These are phyloP conservation scores for Falco columbarius DNA, from an alignment of 2,797 vertebrate genomes.

Conservation along the genomic window DNA sequence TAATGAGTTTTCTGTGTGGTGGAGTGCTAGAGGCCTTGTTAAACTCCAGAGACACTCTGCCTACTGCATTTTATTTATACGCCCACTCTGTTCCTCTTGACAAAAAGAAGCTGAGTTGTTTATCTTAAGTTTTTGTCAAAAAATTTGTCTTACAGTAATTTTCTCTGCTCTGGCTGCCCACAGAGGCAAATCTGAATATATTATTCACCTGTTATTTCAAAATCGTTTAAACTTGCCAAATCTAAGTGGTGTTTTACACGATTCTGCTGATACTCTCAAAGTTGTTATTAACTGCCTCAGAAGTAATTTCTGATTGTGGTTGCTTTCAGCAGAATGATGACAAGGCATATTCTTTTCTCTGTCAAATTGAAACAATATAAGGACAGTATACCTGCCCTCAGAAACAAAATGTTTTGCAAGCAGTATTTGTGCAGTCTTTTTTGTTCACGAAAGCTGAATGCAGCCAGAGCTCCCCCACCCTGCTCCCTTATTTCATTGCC, in stretches of 20 bases:
- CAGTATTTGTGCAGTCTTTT: neutral
- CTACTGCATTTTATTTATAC: conserved; percentile 57
- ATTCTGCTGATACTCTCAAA: conserved; percentile 63
- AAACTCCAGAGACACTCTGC: conserved; percentile 21
- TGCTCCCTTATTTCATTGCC: neutral
- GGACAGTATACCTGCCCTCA: neutral
- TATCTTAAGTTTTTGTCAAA: conserved; percentile 38
- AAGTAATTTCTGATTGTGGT: conserved; percentile 56
- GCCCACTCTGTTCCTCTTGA: conserved; percentile 41
- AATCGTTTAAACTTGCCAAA: conserved; percentile 53
- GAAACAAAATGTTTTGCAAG: conserved; percentile 14
- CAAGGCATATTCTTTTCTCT: conserved; percentile 36
- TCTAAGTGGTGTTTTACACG: conserved; percentile 45
- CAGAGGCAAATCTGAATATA: conserved; percentile 29
- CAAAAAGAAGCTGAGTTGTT: conserved; percentile 48
- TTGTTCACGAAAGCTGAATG: neutral
- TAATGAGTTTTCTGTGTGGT: conserved; percentile 54
- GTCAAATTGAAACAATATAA: neutral
- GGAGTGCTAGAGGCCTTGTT: conserved; percentile 20
- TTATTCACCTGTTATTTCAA: conserved; percentile 68
- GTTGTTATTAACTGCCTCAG: conserved; percentile 60
- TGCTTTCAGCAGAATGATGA: conserved; percentile 59
- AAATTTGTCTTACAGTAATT: conserved; percentile 62
- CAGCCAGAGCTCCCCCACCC: neutral
- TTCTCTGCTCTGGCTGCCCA: conserved; percentile 48